Conservation (phyloP, 2,888 invertebrate species). For the Arge pagana region DNA sequence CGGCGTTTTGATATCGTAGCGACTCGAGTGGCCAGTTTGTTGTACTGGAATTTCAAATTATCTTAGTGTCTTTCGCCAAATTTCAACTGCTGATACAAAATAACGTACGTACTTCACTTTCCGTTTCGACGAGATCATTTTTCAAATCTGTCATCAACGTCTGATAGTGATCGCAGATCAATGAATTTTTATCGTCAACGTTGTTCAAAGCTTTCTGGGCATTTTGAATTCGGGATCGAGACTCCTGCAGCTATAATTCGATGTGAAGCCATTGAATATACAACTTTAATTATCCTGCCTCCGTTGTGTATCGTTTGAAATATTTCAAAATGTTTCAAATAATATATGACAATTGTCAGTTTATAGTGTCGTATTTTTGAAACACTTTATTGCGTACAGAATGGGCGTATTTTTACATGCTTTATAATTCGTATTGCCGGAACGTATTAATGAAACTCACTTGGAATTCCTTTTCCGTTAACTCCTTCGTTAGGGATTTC, state of each 20-base stretch:
- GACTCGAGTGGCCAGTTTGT: conserved; percentile 29
- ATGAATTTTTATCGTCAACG: conserved; percentile 34
- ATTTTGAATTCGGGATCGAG: conserved; percentile 7
- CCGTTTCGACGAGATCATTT: conserved; percentile 39
- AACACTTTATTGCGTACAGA: too few species aligned
- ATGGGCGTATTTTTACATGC: too few species aligned
- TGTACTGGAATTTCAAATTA: conserved; percentile 2
- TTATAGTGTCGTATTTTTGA: too few species aligned
- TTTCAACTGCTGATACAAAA: conserved; percentile 4
- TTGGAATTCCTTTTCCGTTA: conserved; percentile 5
- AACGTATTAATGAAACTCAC: conserved; percentile 1
- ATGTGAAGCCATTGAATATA: too few species aligned
- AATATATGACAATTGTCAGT: too few species aligned
- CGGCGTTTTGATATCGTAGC: conserved; percentile 33
- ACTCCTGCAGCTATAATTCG: conserved; percentile 9
- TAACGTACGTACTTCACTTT: conserved; percentile 40
- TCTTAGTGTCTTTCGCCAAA: background rate
- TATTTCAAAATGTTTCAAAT: too few species aligned
- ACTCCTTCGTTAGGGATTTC: background rate
- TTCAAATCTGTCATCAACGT: conserved; percentile 39
- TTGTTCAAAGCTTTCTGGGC: conserved; percentile 33
- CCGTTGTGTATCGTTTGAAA: too few species aligned
- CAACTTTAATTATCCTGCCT: too few species aligned
- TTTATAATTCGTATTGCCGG: too few species aligned
- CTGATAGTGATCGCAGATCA: conserved; percentile 34